These are phyloP conservation scores for Sialis lutaria DNA, from an alignment of 2,888 invertebrate genomes.

Conservation along the genomic window DNA sequence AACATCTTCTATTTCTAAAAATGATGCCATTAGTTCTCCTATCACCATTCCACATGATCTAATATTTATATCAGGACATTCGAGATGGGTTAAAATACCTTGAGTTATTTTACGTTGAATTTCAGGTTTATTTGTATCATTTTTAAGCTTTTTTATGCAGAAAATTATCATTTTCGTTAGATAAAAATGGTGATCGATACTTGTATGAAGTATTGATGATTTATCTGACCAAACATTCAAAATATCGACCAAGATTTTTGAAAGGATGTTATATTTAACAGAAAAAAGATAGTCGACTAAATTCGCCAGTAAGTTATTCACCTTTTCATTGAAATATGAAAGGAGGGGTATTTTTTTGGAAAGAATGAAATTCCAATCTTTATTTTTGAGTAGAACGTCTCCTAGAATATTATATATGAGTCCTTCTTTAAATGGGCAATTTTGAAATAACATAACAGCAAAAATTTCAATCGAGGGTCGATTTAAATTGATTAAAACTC, in stretches of 20 bases:
- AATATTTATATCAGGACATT: slow-evolving; percentile 38
- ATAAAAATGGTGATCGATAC: slow-evolving; percentile 51
- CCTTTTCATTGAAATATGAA: slow-evolving; percentile 28
- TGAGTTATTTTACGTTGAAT: slow-evolving; percentile 36
- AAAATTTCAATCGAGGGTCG: slow-evolving; percentile 39
- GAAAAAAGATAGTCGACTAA: no score
- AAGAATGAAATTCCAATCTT: slow-evolving; percentile 50
- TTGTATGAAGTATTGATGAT: slow-evolving; percentile 38
- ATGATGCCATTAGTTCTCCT: slow-evolving; percentile 43
- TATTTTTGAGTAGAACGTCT: slow-evolving; percentile 28
- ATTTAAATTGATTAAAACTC: slow-evolving; percentile 34
- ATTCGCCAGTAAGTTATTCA: slow-evolving; percentile 16
- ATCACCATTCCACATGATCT: slow-evolving; percentile 58
- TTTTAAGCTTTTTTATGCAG: slow-evolving; percentile 26
- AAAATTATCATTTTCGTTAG: slow-evolving; percentile 47
- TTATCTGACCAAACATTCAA: slow-evolving; percentile 51
- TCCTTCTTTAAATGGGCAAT: slow-evolving; percentile 27
- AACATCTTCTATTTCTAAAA: slow-evolving; percentile 20
- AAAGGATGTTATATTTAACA: no score
- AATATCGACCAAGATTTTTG: slow-evolving; percentile 27
- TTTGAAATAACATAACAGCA: slow-evolving; percentile 34
- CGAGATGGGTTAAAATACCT: slow-evolving; percentile 53
- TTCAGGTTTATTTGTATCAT: slow-evolving; percentile 15
- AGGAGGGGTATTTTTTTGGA: slow-evolving; percentile 41
- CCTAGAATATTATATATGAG: slow-evolving; percentile 31